Percentiles rank a stretch among this genome's conserved stretches.
phyloP scores from a whole-genome alignment of 2,797 vertebrate genomes.

The Gallirallus australis region DNA sequence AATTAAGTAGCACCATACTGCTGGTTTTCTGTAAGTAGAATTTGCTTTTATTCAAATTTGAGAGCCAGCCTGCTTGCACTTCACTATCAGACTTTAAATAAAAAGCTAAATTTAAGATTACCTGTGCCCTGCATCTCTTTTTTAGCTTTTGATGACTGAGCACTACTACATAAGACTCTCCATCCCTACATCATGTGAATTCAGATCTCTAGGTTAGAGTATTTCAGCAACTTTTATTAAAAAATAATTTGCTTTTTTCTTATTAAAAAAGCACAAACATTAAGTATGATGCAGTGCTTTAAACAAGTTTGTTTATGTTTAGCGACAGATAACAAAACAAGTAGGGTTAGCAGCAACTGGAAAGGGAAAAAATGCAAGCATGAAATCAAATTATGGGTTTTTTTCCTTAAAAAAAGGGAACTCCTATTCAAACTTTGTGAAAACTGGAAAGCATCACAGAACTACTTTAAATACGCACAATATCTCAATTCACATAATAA shows the following conservation, averaged over 20 bases:
- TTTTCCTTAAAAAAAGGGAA: background rate
- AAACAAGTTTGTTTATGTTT: background rate
- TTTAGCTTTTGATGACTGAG: background rate
- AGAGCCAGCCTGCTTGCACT: background rate
- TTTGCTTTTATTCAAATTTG: background rate
- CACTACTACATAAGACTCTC: background rate
- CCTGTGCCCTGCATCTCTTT: background rate
- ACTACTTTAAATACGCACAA: background rate
- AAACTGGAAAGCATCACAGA: background rate
- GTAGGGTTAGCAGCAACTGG: background rate
- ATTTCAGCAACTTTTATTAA: background rate
- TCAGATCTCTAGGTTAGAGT: background rate
- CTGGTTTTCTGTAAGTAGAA: background rate
- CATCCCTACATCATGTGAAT: background rate
- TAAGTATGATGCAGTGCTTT: background rate
- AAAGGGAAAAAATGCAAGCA: background rate
- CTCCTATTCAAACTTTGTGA: background rate
- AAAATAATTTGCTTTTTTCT: background rate
- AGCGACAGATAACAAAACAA: background rate
- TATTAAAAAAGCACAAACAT: background rate
- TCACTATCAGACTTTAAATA: background rate
- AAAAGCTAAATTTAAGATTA: background rate
- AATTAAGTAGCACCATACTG: background rate
- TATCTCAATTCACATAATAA: background rate
- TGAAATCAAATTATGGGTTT: background rate